Evolutionary conservation across 2,888 invertebrate genomes (phyloP), one percentile per base, ranked within the genome.

Genomic region (Chaitophorus viminalis): DNA sequence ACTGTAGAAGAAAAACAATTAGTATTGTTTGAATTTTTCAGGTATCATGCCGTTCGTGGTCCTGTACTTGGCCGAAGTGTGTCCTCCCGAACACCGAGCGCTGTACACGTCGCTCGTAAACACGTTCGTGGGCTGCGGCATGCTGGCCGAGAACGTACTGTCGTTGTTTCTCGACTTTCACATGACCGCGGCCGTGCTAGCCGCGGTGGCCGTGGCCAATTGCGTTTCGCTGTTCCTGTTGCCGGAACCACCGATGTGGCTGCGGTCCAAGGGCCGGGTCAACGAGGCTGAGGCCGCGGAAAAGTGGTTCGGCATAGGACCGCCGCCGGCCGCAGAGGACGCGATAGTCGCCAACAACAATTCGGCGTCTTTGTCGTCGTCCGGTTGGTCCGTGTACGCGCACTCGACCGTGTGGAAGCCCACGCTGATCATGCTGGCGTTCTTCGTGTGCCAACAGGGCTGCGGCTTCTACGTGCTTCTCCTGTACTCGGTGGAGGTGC

Each of bases 201-300:
- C 54, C 25, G 65, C 29, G n/a, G 1, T 70, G n/a, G 46, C 75
- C 3, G 31, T 60, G 25, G n/a, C 65, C 21, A 29, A 39, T 65
- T 29, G 72, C 11, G n/a, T 60, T 14, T n/a, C n/a, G 6, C n/a
- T 82, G 31, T 52, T 88, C 21, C 9, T 52, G n/a, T 18, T 88
- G 21, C 88, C 88, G 68, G 88, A 88, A 82, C 68, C 88, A 29
- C 88, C 88, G 21, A 29, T 88, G 31, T 88, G 88, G 88, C 77
- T 88, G 1, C 68, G 68, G n/a, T 74, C 82, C 36, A 79, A 54
- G 29, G 75, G 82, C 11, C 65, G 82, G 18, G 31, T 3, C 29
- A 54, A 68, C 14, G 29, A 76, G 76, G 81, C 88, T 17, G 29
- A 46, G 4, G 25, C 14, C 25, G 77, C 46, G 17, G 46, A 29